Evolutionary conservation across 2,888 invertebrate genomes (phyloP), one percentile per base, ranked within the genome.

Genomic region (Alloscopus bannaensis): DNA sequence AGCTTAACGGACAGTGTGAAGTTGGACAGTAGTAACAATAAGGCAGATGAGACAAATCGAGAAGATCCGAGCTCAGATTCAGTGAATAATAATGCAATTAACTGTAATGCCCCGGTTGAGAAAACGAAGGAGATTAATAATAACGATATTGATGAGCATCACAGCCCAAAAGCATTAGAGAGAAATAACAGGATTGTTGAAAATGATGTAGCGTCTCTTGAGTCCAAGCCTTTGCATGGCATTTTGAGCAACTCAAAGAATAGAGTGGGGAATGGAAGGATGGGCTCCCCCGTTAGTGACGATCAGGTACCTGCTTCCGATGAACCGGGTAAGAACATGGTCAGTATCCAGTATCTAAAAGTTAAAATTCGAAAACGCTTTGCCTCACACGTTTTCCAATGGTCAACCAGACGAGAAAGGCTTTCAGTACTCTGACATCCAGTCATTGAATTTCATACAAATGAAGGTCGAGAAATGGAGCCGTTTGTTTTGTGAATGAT

Each of bases 171-270:
- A 36, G 65, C 75, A 60, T 64, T 57, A 55, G 65, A 80, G 50
- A 71, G 42, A 42, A 57, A 71, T 31, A 69, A 24, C 13, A 36
- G 24, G 20, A 36, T 45, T 75, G 68, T 55, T 57, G 62, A 57
- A 70, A 78, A 62, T 59, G 68, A 68, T 45, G 73, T 72, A 52
- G 68, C 75, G 22, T 28, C 28, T 71, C 50, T 57, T 68, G 72
- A 77, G 70, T 42, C 45, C 55, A 82, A 80, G 68, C 82, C 82
- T 40, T 80, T 82, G 82, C 82, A 82, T 82, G 82, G 82, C 65
- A 82, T 82, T 81, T 75, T 82, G 78, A 82, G 80, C 75, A 77
- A 73, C 24, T 77, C 80, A 62, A 80, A 75, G 65, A 72, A 81
- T 72, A 76, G 50, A 81, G 68, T 80, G 82, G 80, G 73, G 69